phyloP scores from a whole-genome alignment of 2,797 vertebrate species.

The Artibeus lituratus region DNA sequence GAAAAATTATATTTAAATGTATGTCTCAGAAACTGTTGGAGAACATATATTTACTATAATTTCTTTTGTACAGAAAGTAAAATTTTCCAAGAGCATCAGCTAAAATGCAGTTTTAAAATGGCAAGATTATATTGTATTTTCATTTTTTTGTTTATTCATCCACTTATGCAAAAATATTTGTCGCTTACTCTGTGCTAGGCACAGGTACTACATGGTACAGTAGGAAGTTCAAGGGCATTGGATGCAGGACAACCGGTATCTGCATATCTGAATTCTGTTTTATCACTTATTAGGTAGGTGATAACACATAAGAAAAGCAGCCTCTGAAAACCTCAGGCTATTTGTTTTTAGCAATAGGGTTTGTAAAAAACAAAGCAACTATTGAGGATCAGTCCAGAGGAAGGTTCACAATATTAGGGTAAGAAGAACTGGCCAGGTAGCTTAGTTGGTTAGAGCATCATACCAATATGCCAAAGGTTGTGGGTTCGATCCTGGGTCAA shows the following conservation, averaged over 20 bases:
- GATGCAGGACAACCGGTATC: neutral
- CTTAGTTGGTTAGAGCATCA: neutral
- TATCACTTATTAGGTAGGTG: neutral
- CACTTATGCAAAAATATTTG: neutral
- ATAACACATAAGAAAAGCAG: neutral
- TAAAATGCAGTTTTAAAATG: constrained; percentile 33
- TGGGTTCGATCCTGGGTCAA: neutral
- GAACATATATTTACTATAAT: constrained; percentile 32
- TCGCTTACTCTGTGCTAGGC: neutral
- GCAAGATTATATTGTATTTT: neutral
- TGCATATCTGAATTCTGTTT: neutral
- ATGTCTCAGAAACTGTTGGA: constrained; percentile 40
- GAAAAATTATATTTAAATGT: constrained; percentile 43
- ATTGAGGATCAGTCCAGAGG: neutral
- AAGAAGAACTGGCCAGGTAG: neutral
- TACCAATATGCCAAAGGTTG: neutral
- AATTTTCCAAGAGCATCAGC: neutral
- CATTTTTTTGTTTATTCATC: neutral
- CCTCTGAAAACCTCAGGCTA: neutral
- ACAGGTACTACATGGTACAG: neutral
- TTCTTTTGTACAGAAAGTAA: constrained; percentile 22
- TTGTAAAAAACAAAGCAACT: neutral
- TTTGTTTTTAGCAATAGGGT: neutral
- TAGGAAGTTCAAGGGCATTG: neutral
- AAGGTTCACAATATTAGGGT: neutral